Evolutionary conservation across 2,888 invertebrate species (phyloP).

Genomic region (Nephrotoma appendiculata): DNA sequence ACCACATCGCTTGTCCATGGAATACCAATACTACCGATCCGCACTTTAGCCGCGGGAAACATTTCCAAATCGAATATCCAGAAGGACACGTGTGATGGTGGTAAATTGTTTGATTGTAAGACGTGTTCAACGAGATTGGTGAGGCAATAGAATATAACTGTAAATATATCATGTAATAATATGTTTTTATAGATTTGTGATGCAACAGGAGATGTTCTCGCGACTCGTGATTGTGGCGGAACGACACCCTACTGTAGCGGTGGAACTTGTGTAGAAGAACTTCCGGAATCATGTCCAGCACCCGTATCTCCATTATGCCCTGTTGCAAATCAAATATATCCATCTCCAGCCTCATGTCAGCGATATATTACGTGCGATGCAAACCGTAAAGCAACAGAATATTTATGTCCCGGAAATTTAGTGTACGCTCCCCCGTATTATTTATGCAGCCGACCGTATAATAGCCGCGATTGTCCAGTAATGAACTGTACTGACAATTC

Average conservation of each 20-base stretch:
- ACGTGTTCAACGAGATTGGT: background rate
- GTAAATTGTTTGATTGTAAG: background rate
- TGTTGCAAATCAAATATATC: background rate
- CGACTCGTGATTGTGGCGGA: background rate
- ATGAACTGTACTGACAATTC: background rate
- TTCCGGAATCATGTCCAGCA: background rate
- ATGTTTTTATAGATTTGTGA: background rate
- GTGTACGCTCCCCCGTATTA: background rate
- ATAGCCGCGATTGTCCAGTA: background rate
- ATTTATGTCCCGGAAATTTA: background rate
- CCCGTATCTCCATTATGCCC: background rate
- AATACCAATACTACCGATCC: background rate
- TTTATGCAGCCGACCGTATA: background rate
- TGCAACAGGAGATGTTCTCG: background rate
- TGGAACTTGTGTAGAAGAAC: background rate
- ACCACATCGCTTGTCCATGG: background rate
- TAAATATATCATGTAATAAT: background rate
- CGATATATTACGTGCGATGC: background rate
- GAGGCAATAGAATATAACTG: background rate
- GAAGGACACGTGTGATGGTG: background rate
- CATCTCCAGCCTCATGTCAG: background rate
- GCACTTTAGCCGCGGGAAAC: background rate
- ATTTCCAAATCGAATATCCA: background rate
- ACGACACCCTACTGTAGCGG: background rate
- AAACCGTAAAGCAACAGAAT: background rate